Percentiles rank a stretch among this genome's conserved stretches.
These are phyloP conservation scores for Urocynchramus pylzowi DNA, from an alignment of 2,113 vertebrate species.

Conservation along the genomic window DNA sequence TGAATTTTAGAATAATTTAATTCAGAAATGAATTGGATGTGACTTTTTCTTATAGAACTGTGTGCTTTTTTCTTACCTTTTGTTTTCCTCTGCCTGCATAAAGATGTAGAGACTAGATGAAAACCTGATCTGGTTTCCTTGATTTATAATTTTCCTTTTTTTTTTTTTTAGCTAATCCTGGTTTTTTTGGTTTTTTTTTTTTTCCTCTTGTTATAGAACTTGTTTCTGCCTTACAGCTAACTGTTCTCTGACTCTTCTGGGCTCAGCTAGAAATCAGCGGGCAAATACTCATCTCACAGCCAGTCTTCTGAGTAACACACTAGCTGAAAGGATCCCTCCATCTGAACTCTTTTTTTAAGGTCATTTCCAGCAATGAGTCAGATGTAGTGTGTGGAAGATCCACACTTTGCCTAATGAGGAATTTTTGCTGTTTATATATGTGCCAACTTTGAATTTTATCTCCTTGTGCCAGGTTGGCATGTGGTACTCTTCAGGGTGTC, in stretches of 20 bases:
- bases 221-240: background rate
- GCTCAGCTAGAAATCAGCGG: background rate
- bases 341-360: slow-evolving; percentile 34
- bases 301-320: background rate
- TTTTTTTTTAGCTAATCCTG: background rate
- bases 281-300: background rate
- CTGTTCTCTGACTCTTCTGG: background rate
- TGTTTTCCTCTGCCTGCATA: background rate
- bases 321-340: slow-evolving; percentile 12
- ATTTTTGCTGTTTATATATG: background rate
- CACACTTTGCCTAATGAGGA: background rate
- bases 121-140: background rate
- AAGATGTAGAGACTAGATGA: background rate
- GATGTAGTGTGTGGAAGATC: background rate
- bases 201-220: background rate
- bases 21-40: background rate
- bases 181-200: background rate
- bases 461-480: slow-evolving; percentile 43
- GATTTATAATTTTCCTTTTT: background rate
- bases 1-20: background rate
- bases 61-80: background rate
- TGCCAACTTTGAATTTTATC: slow-evolving; percentile 39
- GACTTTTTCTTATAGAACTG: background rate
- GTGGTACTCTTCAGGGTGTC: slow-evolving; percentile 51
- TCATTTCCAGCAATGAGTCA: slow-evolving; percentile 46